A percentile compares a stretch with the other conserved stretches of the same genome.
These are phyloP conservation scores for Ceriagrion tenellum DNA, from an alignment of 2,888 invertebrate species.

Conservation along the genomic window DNA sequence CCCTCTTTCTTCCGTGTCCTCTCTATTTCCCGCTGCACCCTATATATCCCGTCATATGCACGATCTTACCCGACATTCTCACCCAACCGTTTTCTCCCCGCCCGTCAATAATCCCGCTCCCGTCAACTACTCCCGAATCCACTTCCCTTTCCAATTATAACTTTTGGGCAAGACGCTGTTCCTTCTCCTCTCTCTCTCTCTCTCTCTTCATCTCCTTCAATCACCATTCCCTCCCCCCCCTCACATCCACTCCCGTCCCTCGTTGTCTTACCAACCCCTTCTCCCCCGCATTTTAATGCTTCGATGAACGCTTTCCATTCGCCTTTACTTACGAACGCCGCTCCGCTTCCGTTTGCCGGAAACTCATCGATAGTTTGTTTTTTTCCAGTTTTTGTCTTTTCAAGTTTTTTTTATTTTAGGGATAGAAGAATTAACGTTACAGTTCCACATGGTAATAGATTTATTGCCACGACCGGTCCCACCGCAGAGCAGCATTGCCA, in stretches of 20 bases:
- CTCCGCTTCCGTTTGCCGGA: not conserved
- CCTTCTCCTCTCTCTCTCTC: no score
- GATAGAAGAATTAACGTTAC: no score
- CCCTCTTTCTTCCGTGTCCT: no score
- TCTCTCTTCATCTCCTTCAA: no score
- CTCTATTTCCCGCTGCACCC: not conserved
- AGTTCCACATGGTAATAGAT: no score
- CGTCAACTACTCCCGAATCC: not conserved
- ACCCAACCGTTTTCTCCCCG: not conserved
- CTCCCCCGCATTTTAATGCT: not conserved
- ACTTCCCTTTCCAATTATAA: not conserved
- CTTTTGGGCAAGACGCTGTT: not conserved
- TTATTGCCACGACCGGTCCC: no score
- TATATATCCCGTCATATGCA: no score
- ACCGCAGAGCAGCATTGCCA: no score
- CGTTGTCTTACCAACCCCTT: not conserved
- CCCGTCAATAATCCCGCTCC: not conserved
- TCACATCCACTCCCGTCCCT: not conserved
- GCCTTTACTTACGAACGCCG: not conserved
- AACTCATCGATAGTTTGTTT: no score
- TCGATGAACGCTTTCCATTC: not conserved
- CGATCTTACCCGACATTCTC: not conserved
- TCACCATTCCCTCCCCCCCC: no score
- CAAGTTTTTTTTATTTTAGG: no score
- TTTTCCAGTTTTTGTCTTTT: no score